Percentiles rank a stretch among this genome's conserved stretches.
These are phyloP conservation scores for Pteria penguin DNA, from an alignment of 2,888 invertebrate genomes.

Conservation along the genomic window DNA sequence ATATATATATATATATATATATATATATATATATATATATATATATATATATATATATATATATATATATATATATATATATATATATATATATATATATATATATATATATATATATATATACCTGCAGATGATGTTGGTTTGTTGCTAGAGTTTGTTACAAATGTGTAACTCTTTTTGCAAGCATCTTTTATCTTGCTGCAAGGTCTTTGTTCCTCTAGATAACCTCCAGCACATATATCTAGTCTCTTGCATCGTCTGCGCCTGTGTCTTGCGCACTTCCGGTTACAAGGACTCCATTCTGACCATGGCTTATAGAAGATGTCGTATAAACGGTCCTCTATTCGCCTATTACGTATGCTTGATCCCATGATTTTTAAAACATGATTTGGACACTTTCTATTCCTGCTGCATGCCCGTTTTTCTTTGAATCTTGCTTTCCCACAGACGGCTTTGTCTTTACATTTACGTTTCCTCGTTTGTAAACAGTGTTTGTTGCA, in stretches of 20 bases:
- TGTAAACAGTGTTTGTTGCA: slow-evolving; percentile 78
- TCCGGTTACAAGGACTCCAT: slow-evolving; percentile 90
- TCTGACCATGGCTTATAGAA: slow-evolving; percentile 85
- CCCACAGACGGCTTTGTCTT: slow-evolving; percentile 66
- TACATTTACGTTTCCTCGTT: slow-evolving; percentile 72
- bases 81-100: no score
- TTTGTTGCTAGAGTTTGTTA: background rate
- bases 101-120: no score
- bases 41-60: no score
- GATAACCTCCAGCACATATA: slow-evolving; percentile 88
- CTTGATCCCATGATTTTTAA: slow-evolving; percentile 60
- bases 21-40: no score
- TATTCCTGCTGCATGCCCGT: slow-evolving; percentile 64
- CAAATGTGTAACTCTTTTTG: slow-evolving; percentile 81
- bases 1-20: no score
- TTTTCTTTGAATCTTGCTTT: slow-evolving; percentile 73
- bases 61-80: no score
- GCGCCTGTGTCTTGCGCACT: slow-evolving; percentile 88
- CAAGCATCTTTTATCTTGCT: slow-evolving; percentile 90
- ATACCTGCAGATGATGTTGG: no score
- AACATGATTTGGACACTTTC: slow-evolving; percentile 53
- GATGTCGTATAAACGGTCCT: slow-evolving; percentile 71
- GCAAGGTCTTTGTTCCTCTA: slow-evolving; percentile 92
- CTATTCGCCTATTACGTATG: slow-evolving; percentile 62
- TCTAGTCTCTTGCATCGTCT: slow-evolving; percentile 88